Evolutionary conservation across 2,113 vertebrate genomes (phyloP), one percentile per base, ranked within the genome.

Genomic region (Plecturocebus donacophilus): DNA sequence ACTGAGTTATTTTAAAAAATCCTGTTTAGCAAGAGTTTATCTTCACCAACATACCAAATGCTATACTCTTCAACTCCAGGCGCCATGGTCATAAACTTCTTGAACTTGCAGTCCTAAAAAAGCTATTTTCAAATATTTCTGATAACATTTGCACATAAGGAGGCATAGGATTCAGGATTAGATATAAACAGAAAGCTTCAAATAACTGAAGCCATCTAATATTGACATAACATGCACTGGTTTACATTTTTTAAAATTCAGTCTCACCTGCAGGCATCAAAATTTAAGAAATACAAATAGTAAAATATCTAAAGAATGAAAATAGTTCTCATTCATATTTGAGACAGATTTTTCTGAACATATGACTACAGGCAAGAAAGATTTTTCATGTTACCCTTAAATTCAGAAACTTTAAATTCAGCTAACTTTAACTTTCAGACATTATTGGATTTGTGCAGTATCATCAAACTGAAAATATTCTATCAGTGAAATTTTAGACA

Each of bases 91-190:
- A 70, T 58, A 97, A 32, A 20, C 42, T 86, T 97, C 32, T 84
- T 85, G 66, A 27, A 94, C 94, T 64, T 93, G 30, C 20, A 79
- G 5, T 38, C 47, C 58, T 85, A 70, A 88, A 84, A 75, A 73
- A 77, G 7, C 11, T 42, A 71, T 90, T 93, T 79, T n/a, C 32
- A 81, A 92, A 96, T 30, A 85, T 87, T 61, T 97, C 61, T 66
- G 56, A 47, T 42, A 93, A 73, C 35, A 94, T 27, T 76, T 96
- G 70, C 1, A 21, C 38, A 81, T 79, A 64, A 96, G 27, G 45
- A 9, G 0, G 70, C 3, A 76, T 14, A 40, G 6, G 9, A 66
- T 64, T 71, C 35, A 83, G 27, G 56, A 86, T 92, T 70, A 95
- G 14, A 66, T 58, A 75, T 13, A 58, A 27, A 77, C 1, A 92